phyloP scores from a whole-genome alignment of 1,140 invertebrate genomes.

The Belonocnema kinseyi region DNA sequence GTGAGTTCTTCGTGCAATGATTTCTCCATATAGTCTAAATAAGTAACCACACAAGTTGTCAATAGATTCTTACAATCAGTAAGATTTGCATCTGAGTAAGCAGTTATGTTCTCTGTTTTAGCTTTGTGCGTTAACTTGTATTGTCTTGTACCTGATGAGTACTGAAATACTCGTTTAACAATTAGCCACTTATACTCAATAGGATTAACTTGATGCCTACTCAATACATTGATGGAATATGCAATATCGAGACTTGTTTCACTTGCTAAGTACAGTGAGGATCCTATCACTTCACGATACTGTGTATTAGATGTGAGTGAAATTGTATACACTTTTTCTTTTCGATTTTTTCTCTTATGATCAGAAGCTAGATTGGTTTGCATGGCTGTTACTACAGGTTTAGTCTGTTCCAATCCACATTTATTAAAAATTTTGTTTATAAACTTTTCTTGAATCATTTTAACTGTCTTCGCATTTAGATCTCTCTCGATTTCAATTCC shows the following conservation, averaged over 20 bases:
- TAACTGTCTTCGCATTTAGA: no score
- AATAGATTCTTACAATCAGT: not conserved
- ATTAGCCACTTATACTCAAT: not conserved
- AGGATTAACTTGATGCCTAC: not conserved
- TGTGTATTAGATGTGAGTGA: not conserved
- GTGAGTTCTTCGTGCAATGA: no score
- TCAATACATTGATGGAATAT: slow-evolving; percentile 13
- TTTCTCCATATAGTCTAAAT: not conserved
- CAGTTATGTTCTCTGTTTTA: not conserved
- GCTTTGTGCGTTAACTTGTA: not conserved
- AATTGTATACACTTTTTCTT: not conserved
- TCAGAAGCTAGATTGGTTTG: not conserved
- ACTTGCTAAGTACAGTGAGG: slow-evolving; percentile 26
- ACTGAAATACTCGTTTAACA: no score
- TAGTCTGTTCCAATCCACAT: not conserved
- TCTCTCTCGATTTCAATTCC: no score
- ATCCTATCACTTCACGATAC: slow-evolving; percentile 28
- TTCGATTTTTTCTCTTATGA: not conserved
- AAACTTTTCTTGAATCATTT: no score
- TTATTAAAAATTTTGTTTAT: no score
- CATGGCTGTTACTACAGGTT: slow-evolving; percentile 18
- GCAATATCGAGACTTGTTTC: slow-evolving; percentile 29
- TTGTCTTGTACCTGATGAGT: not conserved
- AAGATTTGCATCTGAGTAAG: not conserved
- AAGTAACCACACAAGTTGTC: no score